Conservation (phyloP, 1,140 invertebrate species). For the Monomorium pharaonis region DNA sequence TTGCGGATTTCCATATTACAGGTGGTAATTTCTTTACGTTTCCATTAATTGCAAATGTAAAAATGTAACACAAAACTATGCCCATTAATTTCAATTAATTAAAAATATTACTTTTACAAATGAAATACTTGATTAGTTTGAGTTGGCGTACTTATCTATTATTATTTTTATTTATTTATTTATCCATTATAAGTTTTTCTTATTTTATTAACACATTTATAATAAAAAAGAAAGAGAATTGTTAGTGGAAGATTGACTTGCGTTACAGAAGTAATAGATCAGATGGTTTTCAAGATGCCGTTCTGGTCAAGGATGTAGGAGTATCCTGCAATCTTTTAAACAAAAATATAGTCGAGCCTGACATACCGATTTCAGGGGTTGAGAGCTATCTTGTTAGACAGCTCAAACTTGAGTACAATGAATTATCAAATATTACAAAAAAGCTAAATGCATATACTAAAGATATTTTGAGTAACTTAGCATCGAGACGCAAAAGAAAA, state of each 20-base stretch:
- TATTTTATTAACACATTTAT: background rate
- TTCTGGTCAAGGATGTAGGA: conserved; percentile 71
- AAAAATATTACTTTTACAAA: background rate
- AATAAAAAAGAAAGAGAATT: background rate
- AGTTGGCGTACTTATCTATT: background rate
- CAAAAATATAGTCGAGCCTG: background rate
- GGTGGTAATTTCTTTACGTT: conserved; percentile 41
- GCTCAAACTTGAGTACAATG: conserved; percentile 66
- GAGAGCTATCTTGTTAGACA: conserved; percentile 53
- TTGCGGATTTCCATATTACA: conserved; percentile 68
- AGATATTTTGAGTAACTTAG: conserved; percentile 61
- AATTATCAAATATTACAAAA: conserved; percentile 66
- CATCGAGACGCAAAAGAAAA: conserved; percentile 39
- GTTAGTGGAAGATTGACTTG: background rate
- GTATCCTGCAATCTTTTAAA: conserved; percentile 63
- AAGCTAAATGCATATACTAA: conserved; percentile 70
- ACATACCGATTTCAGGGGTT: conserved; percentile 4
- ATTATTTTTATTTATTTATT: background rate
- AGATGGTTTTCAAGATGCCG: conserved; percentile 43
- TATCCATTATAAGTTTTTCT: background rate
- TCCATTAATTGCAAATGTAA: background rate
- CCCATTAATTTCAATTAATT: background rate
- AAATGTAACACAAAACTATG: background rate
- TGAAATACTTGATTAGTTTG: background rate
- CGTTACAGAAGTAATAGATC: conserved; percentile 51